Evolutionary conservation across 2,113 vertebrate species (phyloP).

Genomic region (Antechinus stuartii): DNA sequence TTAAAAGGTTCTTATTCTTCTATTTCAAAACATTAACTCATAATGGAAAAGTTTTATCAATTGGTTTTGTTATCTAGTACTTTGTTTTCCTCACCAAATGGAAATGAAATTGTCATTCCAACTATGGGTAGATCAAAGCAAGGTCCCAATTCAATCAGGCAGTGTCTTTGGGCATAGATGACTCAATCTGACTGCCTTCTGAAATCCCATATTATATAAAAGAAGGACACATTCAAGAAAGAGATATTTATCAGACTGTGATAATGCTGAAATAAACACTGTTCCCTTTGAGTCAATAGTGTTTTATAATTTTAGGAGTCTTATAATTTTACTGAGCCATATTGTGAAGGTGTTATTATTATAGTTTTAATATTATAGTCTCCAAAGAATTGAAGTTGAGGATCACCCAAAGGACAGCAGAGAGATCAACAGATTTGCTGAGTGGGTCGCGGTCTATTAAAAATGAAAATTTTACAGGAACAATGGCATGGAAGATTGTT

Average conservation of each 20-base stretch:
- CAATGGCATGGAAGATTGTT: neutral
- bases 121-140: neutral
- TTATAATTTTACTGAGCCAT: neutral
- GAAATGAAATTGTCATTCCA: neutral
- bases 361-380: neutral
- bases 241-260: neutral
- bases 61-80: neutral
- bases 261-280: constrained; percentile 1
- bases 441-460: neutral
- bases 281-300: constrained; percentile 26
- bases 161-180: neutral
- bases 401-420: neutral
- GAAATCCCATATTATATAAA: neutral
- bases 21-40: neutral
- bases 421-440: neutral
- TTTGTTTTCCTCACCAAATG: neutral
- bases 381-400: neutral
- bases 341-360: neutral
- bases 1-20: constrained; percentile 11
- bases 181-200: neutral
- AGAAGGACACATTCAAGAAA: constrained; percentile 29
- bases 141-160: neutral
- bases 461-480: neutral
- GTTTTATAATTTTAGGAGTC: neutral
- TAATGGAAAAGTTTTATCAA: neutral